Percentiles rank a stretch among this genome's conserved stretches.
These are phyloP conservation scores for Pipra filicauda DNA, from an alignment of 2,113 vertebrate species.

Conservation along the genomic window DNA sequence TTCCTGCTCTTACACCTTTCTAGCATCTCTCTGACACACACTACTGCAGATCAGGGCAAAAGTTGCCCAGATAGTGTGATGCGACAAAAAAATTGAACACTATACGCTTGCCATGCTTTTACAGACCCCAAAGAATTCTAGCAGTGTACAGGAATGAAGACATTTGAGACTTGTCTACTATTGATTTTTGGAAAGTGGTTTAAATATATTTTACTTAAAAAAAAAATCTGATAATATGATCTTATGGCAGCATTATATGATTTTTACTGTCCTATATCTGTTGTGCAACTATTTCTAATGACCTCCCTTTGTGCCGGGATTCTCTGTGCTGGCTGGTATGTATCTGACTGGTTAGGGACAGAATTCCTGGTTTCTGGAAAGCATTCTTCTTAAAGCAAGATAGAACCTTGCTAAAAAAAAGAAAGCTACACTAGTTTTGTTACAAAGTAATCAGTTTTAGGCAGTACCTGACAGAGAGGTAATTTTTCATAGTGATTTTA, in stretches of 20 bases:
- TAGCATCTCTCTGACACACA: neutral
- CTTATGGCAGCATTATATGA: neutral
- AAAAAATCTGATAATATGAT: neutral
- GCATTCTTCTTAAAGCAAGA: neutral
- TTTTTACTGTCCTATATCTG: neutral
- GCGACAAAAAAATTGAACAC: neutral
- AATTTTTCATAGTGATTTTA: neutral
- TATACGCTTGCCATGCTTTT: neutral
- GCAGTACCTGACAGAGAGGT: neutral
- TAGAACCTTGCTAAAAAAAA: neutral
- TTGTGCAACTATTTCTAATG: neutral
- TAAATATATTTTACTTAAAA: neutral
- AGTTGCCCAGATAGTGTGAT: neutral
- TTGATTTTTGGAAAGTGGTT: neutral
- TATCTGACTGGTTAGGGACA: neutral
- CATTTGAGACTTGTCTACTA: neutral
- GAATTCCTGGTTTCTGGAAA: neutral
- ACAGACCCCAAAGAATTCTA: neutral
- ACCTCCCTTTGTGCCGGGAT: neutral
- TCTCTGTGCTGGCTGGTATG: neutral
- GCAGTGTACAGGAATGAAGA: neutral
- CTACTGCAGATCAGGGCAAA: neutral
- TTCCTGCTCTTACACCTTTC: neutral
- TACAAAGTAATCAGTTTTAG: neutral
- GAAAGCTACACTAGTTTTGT: neutral